Base-by-base conservation (phyloP, 2,888 invertebrate species). In the Xiphydria camelus region DNA sequence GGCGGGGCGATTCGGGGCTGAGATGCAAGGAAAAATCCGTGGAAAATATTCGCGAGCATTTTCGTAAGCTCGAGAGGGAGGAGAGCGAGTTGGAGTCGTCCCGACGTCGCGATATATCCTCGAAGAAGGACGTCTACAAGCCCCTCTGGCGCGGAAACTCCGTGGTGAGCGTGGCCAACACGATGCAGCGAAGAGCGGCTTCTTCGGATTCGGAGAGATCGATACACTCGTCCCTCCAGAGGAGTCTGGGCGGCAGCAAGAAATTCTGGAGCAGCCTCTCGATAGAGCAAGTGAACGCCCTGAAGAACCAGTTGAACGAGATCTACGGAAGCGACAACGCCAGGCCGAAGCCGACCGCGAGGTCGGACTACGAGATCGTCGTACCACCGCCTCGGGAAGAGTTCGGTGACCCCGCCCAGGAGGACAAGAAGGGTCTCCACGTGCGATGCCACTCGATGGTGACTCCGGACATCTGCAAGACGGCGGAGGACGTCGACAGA, bases 21-120 rank as follows among this genome's bases (percentile, higher is more conserved):
- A 81, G 88, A 61, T 83, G 86, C 25, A 91, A 90, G 70, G 91
- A 93, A 70, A 88, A 89, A 67, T 93, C 94, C 0, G 91, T 94
- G 0, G 90, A 91, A 72, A 89, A 94, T 74, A 81, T 94, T 6
- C 85, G 87, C 60, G 86, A 87, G 51, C 85, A 86, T 62, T 90
- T 91, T 61, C 84, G 85, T 64, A 84, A 83, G 64, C 76, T 86
- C 45, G 78, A 82, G 36, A 77, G 79, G 9, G 80, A 80, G 51
- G 80, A 56, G 57, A 76, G 70, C 22, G 76, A 82, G 57, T 49
- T 74, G 61, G 77, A 83, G 66, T 65, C 80, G 62, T 60, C 76
- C 47, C 75, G 70, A 42, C 69, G 75, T 38, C 64, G 70, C 10
- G 77, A 79, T 37, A 64, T 79, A 4, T 73, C 76, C 9, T 76